phyloP scores from a whole-genome alignment of 2,113 vertebrate species.

The Sinocyclocheilus anshuiensis region DNA sequence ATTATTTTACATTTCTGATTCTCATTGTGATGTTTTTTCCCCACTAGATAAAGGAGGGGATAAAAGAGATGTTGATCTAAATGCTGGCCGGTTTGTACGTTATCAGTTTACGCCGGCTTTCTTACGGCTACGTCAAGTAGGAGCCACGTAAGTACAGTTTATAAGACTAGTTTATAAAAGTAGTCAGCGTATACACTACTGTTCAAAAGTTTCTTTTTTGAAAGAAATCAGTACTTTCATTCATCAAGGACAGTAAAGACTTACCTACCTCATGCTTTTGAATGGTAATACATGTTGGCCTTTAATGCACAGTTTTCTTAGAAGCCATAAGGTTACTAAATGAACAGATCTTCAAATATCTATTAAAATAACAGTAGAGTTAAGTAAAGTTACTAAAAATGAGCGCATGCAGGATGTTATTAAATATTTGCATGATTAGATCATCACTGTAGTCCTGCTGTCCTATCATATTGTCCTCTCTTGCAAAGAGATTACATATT shows the following conservation, averaged over 20 bases:
- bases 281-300: not conserved
- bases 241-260: no score
- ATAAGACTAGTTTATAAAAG: not conserved
- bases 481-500: not conserved
- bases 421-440: not conserved
- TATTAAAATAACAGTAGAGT: not conserved
- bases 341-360: not conserved
- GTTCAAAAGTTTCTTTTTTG: no score
- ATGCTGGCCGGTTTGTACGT: constrained; percentile 91
- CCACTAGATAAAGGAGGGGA: constrained; percentile 78
- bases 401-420: not conserved
- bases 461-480: not conserved
- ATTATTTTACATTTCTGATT: not conserved
- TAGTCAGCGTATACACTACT: not conserved
- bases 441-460: not conserved
- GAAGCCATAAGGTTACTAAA: not conserved
- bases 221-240: no score
- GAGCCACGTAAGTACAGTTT: constrained; percentile 89
- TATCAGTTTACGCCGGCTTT: constrained; percentile 97
- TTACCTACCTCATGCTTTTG: not conserved
- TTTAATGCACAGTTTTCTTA: not conserved
- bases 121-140: constrained; percentile 91
- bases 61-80: constrained; percentile 87
- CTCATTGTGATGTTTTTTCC: not conserved
- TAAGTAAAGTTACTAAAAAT: not conserved